These are phyloP conservation scores for Ia io DNA, from an alignment of 2,113 vertebrate genomes.

Conservation along the genomic window DNA sequence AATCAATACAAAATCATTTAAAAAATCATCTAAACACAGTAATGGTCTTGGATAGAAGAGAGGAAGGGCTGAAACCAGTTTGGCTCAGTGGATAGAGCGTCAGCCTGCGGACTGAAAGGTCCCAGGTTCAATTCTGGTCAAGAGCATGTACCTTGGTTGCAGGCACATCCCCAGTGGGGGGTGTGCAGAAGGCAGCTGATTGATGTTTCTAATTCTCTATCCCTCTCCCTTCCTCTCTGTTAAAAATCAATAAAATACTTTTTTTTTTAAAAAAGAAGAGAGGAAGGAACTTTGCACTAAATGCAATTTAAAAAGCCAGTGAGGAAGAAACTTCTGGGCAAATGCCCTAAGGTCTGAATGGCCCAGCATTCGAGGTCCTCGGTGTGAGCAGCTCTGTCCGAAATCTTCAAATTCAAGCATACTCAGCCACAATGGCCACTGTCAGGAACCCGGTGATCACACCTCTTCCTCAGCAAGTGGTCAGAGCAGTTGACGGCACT, in stretches of 20 bases:
- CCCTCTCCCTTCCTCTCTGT: no score
- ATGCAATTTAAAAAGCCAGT: neutral
- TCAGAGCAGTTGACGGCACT: neutral
- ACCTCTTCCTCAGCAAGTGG: neutral
- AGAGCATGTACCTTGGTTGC: no score
- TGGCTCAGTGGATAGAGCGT: no score
- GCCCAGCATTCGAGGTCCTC: neutral
- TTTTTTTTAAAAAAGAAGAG: no score
- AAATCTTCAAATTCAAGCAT: neutral
- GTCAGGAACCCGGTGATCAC: neutral
- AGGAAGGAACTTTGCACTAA: neutral
- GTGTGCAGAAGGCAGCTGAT: no score
- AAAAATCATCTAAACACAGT: neutral
- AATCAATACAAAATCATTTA: no score
- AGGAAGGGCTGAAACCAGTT: no score
- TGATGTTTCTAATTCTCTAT: no score
- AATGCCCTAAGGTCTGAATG: neutral
- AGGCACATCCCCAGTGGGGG: no score
- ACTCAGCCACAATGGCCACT: fast-evolving
- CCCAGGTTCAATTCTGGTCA: no score
- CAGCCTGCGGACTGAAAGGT: no score
- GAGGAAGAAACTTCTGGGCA: neutral
- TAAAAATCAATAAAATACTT: no score
- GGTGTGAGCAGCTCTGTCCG: neutral
- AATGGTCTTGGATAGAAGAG: neutral